Evolutionary conservation across 2,113 vertebrate species (phyloP).

Genomic region (Eulacestoma nigropectus): DNA sequence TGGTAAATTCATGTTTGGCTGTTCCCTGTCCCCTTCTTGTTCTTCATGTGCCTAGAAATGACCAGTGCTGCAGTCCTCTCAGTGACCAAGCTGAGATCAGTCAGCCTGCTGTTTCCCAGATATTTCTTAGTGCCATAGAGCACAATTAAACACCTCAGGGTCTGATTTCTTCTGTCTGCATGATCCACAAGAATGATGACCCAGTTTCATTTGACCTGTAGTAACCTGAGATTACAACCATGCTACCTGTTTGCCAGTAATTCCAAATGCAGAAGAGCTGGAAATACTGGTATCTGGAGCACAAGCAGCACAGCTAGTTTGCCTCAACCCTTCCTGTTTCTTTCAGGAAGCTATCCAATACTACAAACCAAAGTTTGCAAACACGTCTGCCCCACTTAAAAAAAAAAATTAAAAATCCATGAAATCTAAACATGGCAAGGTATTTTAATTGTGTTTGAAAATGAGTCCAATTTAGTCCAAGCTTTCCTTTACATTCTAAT

Average conservation of each 20-base stretch:
- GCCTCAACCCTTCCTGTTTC: background rate
- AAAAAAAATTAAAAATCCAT: background rate
- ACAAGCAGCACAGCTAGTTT: background rate
- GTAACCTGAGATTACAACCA: background rate
- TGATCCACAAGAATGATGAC: background rate
- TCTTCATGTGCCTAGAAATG: background rate
- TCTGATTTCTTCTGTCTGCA: background rate
- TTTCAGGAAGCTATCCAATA: background rate
- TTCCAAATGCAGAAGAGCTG: background rate
- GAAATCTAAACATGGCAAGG: background rate
- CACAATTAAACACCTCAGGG: background rate
- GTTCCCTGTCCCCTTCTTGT: background rate
- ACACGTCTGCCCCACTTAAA: background rate
- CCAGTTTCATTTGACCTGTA: background rate
- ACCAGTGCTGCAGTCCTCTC: background rate
- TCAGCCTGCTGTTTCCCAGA: background rate
- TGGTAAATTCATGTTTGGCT: background rate
- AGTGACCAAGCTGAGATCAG: background rate
- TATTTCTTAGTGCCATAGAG: background rate
- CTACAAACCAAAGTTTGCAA: background rate
- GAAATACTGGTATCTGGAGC: slow-evolving; percentile 15
- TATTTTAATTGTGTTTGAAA: background rate
- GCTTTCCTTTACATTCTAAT: background rate
- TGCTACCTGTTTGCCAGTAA: background rate
- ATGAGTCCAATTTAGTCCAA: background rate